phyloP scores from a whole-genome alignment of 2,113 vertebrate species.

The Megaceryle maxima region DNA sequence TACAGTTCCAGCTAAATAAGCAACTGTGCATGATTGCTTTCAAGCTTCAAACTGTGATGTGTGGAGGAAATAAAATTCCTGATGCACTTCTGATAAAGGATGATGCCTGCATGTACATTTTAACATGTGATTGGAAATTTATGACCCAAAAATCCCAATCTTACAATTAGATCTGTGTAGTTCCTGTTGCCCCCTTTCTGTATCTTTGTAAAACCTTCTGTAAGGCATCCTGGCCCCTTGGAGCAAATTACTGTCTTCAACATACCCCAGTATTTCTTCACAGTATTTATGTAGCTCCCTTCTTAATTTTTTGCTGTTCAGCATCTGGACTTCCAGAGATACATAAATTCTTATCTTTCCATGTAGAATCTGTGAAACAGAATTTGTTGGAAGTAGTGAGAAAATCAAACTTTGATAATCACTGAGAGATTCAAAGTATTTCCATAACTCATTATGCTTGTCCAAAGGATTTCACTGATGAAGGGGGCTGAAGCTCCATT shows the following conservation, averaged over 20 bases:
- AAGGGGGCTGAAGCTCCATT: not conserved
- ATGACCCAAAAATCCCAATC: not conserved
- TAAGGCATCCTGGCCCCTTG: not conserved
- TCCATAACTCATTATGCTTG: not conserved
- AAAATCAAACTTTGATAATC: not conserved
- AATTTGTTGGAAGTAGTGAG: not conserved
- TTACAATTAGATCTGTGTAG: not conserved
- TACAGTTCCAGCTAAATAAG: not conserved
- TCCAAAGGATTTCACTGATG: not conserved
- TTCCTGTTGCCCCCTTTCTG: not conserved
- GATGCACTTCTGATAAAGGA: not conserved
- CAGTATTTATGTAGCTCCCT: not conserved
- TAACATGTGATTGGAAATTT: not conserved
- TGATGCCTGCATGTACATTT: not conserved
- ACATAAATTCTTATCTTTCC: not conserved
- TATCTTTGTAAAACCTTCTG: not conserved
- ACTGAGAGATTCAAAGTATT: not conserved
- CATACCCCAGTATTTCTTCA: not conserved
- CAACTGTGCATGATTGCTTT: not conserved
- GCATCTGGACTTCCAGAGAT: not conserved
- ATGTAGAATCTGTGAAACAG: not conserved
- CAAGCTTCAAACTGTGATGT: not conserved
- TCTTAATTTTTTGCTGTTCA: not conserved
- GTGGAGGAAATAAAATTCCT: not conserved
- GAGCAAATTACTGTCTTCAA: not conserved